Evolutionary conservation across 2,888 invertebrate species (phyloP), one percentile per base, ranked within the genome.

Genomic region (Orthonevra nobilis): DNA sequence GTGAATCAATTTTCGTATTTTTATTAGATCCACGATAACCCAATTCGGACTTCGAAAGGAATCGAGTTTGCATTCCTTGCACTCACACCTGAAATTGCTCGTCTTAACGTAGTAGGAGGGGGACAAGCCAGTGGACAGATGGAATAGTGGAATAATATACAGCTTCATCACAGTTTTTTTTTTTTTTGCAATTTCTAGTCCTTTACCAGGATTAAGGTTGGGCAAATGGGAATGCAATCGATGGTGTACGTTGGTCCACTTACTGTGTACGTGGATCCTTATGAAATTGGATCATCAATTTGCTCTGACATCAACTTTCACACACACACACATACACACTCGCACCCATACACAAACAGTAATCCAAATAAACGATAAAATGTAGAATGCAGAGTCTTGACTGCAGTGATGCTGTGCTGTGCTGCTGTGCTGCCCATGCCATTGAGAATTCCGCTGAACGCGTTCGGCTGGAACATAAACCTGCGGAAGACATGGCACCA

Each of bases 231-330:
- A 50, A 60, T 48, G 70, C 50, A 64, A 46, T 75, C 52, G 56
- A 61, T 69, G 75, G 56, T n/a, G n/a, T 56, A 60, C 30, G 36
- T 70, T 54, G 38, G 44, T 70, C 58, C 63, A 38, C 26, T n/a
- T 10, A 30, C 7, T 10, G 44, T 36, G 44, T 28, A 12, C 17
- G 32, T 30, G 54, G 58, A 63, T 64, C 50, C 64, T 58, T 64
- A 52, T 23, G 50, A 40, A 77, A 77, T 77, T 72, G 77, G 64
- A 77, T 77, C 64, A 77, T 77, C 77, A 72, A 77, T 77, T 77
- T 64, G 40, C 52, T 46, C 17, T 58, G 34, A 56, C 77, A 58
- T 44, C n/a, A n/a, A n/a, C n/a, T n/a, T n/a, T 12, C 40, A 60
- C 42, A 12, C 42, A 34, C 42, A 30, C 19, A 20, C 14, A 30